A percentile compares a stretch with the other conserved stretches of the same genome.
phyloP scores from a whole-genome alignment of 1,140 invertebrate species.

The Panagrolaimus sp. region DNA sequence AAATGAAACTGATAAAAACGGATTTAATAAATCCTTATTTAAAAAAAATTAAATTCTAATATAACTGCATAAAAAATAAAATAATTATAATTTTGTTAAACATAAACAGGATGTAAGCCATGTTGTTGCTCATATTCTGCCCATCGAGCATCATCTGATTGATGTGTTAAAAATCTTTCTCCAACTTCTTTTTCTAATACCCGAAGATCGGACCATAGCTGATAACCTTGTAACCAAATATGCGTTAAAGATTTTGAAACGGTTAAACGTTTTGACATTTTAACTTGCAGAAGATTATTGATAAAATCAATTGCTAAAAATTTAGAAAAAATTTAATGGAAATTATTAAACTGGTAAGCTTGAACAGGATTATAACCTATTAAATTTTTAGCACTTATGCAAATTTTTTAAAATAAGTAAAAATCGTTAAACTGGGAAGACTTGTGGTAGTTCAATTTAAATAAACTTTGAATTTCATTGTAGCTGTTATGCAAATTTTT shows the following conservation, averaged over 20 bases:
- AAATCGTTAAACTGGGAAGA: too few species aligned
- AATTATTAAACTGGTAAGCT: background rate
- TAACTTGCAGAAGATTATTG: conserved; percentile 94
- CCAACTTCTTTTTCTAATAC: conserved; percentile 77
- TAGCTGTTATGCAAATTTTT: too few species aligned
- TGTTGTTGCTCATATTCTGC: conserved; percentile 64
- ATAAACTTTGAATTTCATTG: too few species aligned
- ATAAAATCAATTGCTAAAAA: conserved; percentile 89
- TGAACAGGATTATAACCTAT: too few species aligned
- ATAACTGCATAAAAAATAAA: conserved; percentile 6
- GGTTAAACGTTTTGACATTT: conserved; percentile 89
- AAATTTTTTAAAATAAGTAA: too few species aligned
- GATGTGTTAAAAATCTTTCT: conserved; percentile 83
- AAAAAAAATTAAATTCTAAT: too few species aligned
- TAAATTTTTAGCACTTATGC: too few species aligned
- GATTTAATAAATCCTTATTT: too few species aligned
- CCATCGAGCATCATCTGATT: conserved; percentile 90
- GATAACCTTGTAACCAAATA: conserved; percentile 75
- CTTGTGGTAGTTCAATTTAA: too few species aligned
- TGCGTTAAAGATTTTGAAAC: conserved; percentile 92
- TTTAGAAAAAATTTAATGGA: conserved; percentile 35
- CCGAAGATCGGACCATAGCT: conserved; percentile 88
- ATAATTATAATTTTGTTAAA: conserved; percentile 17
- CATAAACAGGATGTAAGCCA: conserved; percentile 48
- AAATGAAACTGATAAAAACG: too few species aligned